A percentile compares a stretch with the other conserved stretches of the same genome.
Conservation (phyloP, 2,797 vertebrate species). For the Sylvia borin region DNA sequence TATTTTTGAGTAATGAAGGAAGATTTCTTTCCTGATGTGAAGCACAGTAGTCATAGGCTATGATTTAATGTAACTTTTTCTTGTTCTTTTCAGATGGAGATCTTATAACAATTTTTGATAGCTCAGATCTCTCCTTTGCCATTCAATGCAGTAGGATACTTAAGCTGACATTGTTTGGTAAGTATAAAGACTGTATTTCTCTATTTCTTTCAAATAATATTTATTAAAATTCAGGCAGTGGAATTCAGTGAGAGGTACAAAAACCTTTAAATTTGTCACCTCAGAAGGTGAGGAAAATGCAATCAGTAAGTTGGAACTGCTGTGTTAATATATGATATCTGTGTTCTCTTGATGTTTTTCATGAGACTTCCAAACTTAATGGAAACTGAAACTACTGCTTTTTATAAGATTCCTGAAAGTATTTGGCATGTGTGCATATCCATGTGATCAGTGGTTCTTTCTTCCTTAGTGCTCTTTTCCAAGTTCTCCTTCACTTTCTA, state of each 20-base stretch:
- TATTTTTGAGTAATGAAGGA: not conserved
- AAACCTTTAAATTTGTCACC: not conserved
- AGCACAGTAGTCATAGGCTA: not conserved
- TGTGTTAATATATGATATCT: not conserved
- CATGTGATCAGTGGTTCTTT: not conserved
- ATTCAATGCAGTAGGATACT: slow-evolving; percentile 99
- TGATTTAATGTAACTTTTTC: not conserved
- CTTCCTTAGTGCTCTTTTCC: not conserved
- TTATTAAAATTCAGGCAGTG: not conserved
- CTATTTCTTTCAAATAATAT: not conserved
- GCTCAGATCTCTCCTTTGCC: slow-evolving; percentile 98
- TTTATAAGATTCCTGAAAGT: not conserved
- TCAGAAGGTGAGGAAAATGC: not conserved
- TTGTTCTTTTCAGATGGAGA: slow-evolving; percentile 89
- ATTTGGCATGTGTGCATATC: not conserved
- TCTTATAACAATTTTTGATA: slow-evolving; percentile 99
- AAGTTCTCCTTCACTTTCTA: not conserved
- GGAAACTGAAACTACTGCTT: not conserved
- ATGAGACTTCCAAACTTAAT: not conserved
- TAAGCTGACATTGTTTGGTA: slow-evolving; percentile 98
- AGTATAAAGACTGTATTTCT: slow-evolving; percentile 62
- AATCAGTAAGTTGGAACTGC: not conserved
- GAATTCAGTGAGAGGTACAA: not conserved
- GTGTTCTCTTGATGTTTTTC: not conserved
- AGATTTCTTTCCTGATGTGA: not conserved